phyloP scores from a whole-genome alignment of 2,888 invertebrate species.

The Pristionchus entomophagus region DNA sequence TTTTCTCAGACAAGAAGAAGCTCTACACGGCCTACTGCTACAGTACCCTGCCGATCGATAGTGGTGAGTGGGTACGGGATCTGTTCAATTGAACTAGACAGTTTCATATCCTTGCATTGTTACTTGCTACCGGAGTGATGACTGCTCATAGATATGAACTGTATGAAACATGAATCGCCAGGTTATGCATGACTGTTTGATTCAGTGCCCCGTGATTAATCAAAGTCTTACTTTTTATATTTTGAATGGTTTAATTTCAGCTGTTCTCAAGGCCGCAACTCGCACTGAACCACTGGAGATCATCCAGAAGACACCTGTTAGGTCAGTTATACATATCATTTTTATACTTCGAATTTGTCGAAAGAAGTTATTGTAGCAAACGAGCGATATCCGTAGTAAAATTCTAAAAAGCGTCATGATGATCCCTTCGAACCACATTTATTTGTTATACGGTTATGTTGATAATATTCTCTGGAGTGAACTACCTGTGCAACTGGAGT shows the following conservation, averaged over 20 bases:
- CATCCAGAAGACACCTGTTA: conserved; percentile 58
- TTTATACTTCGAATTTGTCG: neutral
- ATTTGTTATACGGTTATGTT: neutral
- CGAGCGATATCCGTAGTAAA: neutral
- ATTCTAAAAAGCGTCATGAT: neutral
- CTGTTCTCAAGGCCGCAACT: conserved; percentile 47
- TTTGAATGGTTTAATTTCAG: neutral
- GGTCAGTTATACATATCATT: no score
- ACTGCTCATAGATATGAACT: no score
- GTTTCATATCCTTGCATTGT: no score
- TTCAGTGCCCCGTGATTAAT: no score
- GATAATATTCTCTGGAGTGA: neutral
- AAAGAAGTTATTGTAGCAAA: neutral
- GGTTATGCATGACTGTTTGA: no score
- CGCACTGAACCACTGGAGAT: conserved; percentile 56
- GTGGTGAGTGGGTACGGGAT: conserved; percentile 50
- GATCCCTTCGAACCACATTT: no score
- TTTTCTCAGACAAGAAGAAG: conserved; percentile 70
- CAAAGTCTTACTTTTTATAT: no score
- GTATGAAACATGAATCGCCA: no score
- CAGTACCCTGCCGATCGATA: conserved; percentile 63
- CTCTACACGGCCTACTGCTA: conserved; percentile 72
- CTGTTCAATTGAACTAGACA: no score
- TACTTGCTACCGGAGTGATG: no score
- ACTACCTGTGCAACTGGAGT: no score